Evolutionary conservation across 2,888 invertebrate species (phyloP), one percentile per base, ranked within the genome.

Genomic region (Zootermopsis nevadensis): DNA sequence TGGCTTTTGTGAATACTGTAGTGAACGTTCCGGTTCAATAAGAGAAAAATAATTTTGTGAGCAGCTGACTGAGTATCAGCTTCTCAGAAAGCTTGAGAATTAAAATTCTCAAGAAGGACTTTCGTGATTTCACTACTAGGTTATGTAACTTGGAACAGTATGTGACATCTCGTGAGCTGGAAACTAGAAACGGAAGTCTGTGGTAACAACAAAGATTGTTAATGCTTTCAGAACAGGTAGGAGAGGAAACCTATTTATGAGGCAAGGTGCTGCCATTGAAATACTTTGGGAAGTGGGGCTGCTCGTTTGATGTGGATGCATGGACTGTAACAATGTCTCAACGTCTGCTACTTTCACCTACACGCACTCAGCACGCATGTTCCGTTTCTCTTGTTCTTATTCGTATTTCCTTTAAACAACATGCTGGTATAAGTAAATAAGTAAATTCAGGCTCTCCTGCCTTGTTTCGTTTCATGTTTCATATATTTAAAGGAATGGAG

Each of bases 271-370:
- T 77, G 77, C 55, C 77, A 77, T 77, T 77, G 77, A 77, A 77
- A 77, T 33, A 55, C 77, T 55, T 77, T 22, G 53, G n/a, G 77
- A 77, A 77, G 77, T 77, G 31, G 55, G 77, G n/a, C 77, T 76
- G 3, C 22, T 31, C 60, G 60, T 19, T 33, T 30, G 33, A 69
- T 19, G 33, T 19, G 33, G 27, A 31, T 69, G 33, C 33, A 30
- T 69, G 69, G 33, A 27, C 77, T 27, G 27, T 77, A 77, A 77
- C 77, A 77, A 77, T 77, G 55, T 6, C 27, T 77, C 38, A 77
- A 31, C 33, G 55, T 77, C 77, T 55, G 31, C 55, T 48, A 55
- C 77, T 77, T 77, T 77, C 77, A 77, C 77, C 55, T 55, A 33
- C 55, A 77, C 77, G 77, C 77, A 77, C 48, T 55, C 24, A 31